Percentiles rank a stretch among this genome's conserved stretches.
phyloP scores from a whole-genome alignment of 2,888 invertebrate species.

The Xylota sylvarum region DNA sequence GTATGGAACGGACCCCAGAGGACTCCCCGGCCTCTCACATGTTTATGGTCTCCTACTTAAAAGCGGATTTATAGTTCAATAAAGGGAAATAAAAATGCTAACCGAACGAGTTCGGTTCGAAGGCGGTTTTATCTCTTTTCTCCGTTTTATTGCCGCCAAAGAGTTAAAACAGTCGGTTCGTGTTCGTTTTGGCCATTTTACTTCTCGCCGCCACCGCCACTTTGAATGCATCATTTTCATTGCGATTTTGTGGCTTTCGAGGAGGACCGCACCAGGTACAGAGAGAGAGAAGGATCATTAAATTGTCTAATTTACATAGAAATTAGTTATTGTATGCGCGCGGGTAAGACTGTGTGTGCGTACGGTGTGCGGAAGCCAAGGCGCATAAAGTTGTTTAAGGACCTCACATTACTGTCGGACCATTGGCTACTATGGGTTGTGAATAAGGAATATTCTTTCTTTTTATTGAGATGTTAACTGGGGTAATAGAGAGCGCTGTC shows the following conservation, averaged over 20 bases:
- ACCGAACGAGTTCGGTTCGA: conserved; percentile 56
- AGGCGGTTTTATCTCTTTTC: conserved; percentile 42
- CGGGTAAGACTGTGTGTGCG: too few relatives aligned
- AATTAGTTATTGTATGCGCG: conserved; percentile 63
- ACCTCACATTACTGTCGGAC: conserved; percentile 41
- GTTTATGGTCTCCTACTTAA: conserved; percentile 63
- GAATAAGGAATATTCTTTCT: conserved; percentile 16
- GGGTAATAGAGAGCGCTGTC: conserved; percentile 17
- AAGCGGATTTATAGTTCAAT: conserved; percentile 72
- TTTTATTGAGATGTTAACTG: conserved; percentile 68
- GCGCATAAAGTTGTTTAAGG: conserved; percentile 60
- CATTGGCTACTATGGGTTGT: conserved; percentile 38
- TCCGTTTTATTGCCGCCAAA: conserved; percentile 64
- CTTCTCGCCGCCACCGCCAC: neutral
- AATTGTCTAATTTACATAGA: conserved; percentile 75
- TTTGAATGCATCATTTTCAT: conserved; percentile 70
- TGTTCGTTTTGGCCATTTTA: conserved; percentile 11
- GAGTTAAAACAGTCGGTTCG: conserved; percentile 35
- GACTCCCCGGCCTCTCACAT: conserved; percentile 60
- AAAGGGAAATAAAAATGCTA: conserved; percentile 64
- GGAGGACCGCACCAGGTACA: neutral
- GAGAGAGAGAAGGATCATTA: conserved; percentile 43
- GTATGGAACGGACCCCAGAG: neutral
- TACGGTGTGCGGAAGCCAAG: conserved; percentile 46
- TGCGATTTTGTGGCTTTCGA: conserved; percentile 57